phyloP scores from a whole-genome alignment of 1,140 invertebrate genomes.

The Orchestia grillus region DNA sequence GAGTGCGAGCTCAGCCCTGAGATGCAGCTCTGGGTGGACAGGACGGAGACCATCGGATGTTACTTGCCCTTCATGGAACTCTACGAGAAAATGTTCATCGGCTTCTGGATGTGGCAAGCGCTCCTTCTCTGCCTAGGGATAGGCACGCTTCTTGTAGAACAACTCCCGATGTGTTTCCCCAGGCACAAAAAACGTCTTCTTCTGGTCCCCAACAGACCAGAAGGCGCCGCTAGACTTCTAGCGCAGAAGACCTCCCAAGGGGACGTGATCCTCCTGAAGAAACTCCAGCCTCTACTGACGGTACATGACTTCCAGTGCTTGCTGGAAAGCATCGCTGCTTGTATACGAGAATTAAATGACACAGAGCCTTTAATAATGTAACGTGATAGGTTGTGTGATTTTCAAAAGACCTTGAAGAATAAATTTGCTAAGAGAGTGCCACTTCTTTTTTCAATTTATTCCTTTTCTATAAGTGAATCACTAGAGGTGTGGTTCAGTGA shows the following conservation, averaged over 20 bases:
- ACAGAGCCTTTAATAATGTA: neutral
- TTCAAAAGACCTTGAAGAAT: neutral
- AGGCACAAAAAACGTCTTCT: slow-evolving; percentile 21
- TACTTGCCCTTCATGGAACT: slow-evolving; percentile 67
- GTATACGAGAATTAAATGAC: neutral
- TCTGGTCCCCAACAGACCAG: neutral
- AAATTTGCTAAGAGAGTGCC: neutral
- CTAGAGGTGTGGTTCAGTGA: too few relatives aligned
- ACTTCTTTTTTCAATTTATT: too few relatives aligned
- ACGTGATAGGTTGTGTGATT: neutral
- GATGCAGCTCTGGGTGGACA: slow-evolving; percentile 63
- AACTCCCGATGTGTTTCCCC: neutral
- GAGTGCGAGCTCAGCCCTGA: slow-evolving; percentile 63
- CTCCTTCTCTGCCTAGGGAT: slow-evolving; percentile 16
- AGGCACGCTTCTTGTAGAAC: neutral
- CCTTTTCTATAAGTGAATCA: too few relatives aligned
- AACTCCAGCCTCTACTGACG: neutral
- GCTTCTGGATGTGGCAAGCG: slow-evolving; percentile 65
- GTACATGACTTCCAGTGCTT: neutral
- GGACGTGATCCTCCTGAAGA: neutral
- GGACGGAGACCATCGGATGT: slow-evolving; percentile 64
- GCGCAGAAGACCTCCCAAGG: neutral
- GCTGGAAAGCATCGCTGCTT: neutral
- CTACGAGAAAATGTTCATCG: slow-evolving; percentile 66
- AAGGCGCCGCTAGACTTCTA: neutral